phyloP scores from a whole-genome alignment of 2,888 invertebrate species.

The Tinea pellionella region DNA sequence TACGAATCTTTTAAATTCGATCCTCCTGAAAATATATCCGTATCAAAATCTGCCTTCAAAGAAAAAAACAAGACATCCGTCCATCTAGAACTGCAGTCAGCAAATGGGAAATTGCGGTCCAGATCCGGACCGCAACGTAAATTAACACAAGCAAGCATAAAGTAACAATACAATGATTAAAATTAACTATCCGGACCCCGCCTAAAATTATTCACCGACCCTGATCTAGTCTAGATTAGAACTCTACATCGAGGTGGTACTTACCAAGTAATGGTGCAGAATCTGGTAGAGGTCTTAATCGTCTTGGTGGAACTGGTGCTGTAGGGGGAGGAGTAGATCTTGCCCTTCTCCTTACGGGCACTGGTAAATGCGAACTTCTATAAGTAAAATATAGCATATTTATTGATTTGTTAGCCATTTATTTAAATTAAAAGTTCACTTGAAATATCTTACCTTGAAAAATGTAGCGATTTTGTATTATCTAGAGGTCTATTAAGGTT shows the following conservation, averaged over 20 bases:
- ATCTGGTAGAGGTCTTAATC: constrained; percentile 52
- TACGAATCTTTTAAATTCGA: constrained; percentile 36
- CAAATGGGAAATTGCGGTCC: too few species aligned
- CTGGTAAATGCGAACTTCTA: constrained; percentile 52
- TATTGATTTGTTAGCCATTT: background rate
- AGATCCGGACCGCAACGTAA: too few species aligned
- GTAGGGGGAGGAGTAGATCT: constrained; percentile 54
- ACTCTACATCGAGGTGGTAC: too few species aligned
- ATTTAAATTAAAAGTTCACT: background rate
- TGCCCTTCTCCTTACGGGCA: constrained; percentile 48
- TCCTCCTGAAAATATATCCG: constrained; percentile 31
- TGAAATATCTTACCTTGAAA: constrained; percentile 33
- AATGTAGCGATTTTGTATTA: constrained; percentile 36
- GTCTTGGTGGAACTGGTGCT: constrained; percentile 40
- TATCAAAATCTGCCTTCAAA: background rate
- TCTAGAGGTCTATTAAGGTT: constrained; percentile 50
- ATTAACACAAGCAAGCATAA: too few species aligned
- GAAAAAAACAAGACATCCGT: too few species aligned
- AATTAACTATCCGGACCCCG: too few species aligned
- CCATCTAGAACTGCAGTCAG: too few species aligned
- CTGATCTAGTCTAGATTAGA: too few species aligned
- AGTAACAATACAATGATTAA: too few species aligned
- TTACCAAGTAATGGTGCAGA: constrained; percentile 59
- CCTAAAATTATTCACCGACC: too few species aligned
- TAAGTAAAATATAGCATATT: background rate